Conservation (phyloP, 2,888 invertebrate species). For the Drosophila subsilvestris region DNA sequence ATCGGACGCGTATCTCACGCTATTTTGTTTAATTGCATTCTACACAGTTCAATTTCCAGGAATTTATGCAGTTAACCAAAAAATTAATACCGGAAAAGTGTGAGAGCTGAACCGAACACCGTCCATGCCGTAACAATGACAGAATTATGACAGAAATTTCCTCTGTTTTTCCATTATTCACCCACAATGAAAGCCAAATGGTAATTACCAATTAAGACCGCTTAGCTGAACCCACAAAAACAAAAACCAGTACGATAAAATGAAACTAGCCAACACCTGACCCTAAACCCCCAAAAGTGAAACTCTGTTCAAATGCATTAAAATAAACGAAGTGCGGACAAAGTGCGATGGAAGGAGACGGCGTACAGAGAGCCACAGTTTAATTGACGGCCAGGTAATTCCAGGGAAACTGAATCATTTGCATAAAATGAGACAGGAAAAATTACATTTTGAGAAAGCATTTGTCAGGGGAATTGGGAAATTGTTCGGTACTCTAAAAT, state of each 20-base stretch:
- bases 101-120: conserved; percentile 17
- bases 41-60: conserved; percentile 70
- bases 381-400: conserved; percentile 81
- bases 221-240: conserved; percentile 42
- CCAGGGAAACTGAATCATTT: conserved; percentile 81
- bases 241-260: conserved; percentile 14
- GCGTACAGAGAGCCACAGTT: conserved; percentile 49
- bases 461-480: neutral
- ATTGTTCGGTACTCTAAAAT: neutral
- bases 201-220: conserved; percentile 73
- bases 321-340: conserved; percentile 34
- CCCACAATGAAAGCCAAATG: conserved; percentile 48
- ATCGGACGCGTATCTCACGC: conserved; percentile 79
- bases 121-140: conserved; percentile 35
- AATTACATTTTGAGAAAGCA: conserved; percentile 8
- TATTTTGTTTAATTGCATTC: conserved; percentile 79
- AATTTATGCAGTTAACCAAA: conserved; percentile 72
- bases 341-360: conserved; percentile 35
- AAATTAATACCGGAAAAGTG: conserved; percentile 64
- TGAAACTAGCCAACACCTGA: conserved; percentile 39
- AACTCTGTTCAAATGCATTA: conserved; percentile 19
- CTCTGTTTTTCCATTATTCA: conserved; percentile 30
- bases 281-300: conserved; percentile 12
- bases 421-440: conserved; percentile 60
- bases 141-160: conserved; percentile 51